Percentiles rank a stretch among this genome's conserved stretches.
Conservation (phyloP, 2,797 vertebrate genomes). For the Thalassophryne amazonica region DNA sequence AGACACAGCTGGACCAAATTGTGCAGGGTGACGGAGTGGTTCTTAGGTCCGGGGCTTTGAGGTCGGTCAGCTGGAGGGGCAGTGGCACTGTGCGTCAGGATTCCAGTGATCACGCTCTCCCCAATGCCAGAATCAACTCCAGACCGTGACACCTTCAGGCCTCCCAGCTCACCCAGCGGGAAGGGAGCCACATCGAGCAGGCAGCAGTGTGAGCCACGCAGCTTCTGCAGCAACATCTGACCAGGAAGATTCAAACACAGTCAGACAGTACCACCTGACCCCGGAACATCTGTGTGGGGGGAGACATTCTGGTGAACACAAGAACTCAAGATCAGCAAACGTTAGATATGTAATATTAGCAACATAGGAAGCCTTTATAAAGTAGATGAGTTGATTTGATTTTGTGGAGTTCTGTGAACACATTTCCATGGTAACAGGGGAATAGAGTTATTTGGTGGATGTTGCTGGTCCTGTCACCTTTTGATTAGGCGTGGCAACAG, state of each 20-base stretch:
- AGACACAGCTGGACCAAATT: constrained; percentile 93
- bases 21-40: constrained; percentile 91
- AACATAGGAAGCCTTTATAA: too few species aligned
- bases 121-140: constrained; percentile 95
- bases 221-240: constrained; percentile 96
- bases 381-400: too few species aligned
- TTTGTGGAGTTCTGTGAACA: too few species aligned
- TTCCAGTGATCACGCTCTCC: constrained; percentile 86
- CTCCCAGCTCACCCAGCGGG: constrained; percentile 84
- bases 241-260: not conserved
- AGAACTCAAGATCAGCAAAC: too few species aligned
- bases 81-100: constrained; percentile 83
- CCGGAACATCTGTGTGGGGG: too few species aligned
- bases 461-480: too few species aligned
- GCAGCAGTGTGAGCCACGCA: constrained; percentile 88
- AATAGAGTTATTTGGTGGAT: too few species aligned
- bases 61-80: constrained; percentile 84
- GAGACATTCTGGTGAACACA: too few species aligned
- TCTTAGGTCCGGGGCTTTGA: constrained; percentile 86
- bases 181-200: constrained; percentile 85
- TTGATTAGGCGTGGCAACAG: too few species aligned
- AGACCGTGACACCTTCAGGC: constrained; percentile 90
- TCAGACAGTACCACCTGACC: too few species aligned
- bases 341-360: too few species aligned
- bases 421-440: too few species aligned